Percentiles rank a stretch among this genome's conserved stretches.
phyloP scores from a whole-genome alignment of 2,797 vertebrate genomes.

The Mormyrus proboscirostris region DNA sequence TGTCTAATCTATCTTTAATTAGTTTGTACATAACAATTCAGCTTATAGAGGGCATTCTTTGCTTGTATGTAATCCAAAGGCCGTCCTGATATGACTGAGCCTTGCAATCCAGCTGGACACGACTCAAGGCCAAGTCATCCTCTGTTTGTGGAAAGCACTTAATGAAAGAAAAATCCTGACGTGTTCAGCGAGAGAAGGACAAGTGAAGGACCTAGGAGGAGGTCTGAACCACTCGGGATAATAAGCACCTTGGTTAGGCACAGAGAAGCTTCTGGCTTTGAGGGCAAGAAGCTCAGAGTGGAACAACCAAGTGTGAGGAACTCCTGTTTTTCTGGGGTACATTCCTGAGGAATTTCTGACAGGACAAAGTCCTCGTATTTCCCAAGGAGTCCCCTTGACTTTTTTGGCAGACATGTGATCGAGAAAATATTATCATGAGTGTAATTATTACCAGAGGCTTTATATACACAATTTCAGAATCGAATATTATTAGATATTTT shows the following conservation, averaged over 20 bases:
- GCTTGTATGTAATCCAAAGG: not conserved
- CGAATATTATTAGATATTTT: not conserved
- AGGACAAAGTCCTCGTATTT: slow-evolving; percentile 13
- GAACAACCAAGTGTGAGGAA: not conserved
- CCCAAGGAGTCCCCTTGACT: not conserved
- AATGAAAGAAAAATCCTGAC: not conserved
- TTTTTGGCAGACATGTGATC: slow-evolving; percentile 14
- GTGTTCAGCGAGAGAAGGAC: not conserved
- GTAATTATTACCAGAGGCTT: not conserved
- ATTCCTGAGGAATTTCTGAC: slow-evolving; percentile 6
- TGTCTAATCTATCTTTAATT: not conserved
- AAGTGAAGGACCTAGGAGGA: not conserved
- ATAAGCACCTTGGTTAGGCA: not conserved
- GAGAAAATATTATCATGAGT: slow-evolving; percentile 15
- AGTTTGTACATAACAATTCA: not conserved
- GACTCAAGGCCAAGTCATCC: not conserved
- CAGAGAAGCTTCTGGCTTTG: not conserved
- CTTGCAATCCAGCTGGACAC: not conserved
- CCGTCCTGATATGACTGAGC: not conserved
- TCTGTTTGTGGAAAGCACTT: not conserved
- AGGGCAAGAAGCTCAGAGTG: not conserved
- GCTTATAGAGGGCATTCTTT: not conserved
- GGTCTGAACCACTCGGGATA: not conserved
- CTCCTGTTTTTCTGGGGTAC: not conserved
- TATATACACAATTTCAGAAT: not conserved